phyloP scores from a whole-genome alignment of 2,888 invertebrate species.

The Theodoxus fluviatilis region DNA sequence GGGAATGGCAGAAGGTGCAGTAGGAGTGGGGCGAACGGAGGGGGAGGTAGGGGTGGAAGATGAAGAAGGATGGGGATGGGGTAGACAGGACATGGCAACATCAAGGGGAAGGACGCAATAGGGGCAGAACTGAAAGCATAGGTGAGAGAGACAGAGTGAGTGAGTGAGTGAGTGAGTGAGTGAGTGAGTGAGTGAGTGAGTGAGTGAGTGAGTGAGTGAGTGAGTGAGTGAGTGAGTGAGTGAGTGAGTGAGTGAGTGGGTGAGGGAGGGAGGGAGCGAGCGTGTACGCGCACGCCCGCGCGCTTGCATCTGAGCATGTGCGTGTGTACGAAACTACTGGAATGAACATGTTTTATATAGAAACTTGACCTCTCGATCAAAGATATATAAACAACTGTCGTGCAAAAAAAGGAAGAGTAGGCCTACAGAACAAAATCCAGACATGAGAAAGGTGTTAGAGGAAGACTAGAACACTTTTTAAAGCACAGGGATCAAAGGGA shows the following conservation, averaged over 20 bases:
- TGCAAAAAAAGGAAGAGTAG: too few species aligned
- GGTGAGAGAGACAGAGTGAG: conserved; percentile 8
- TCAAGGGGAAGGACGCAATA: background rate
- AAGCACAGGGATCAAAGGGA: too few species aligned
- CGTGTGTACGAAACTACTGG: too few species aligned
- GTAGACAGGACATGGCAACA: too few species aligned
- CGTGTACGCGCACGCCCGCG: background rate
- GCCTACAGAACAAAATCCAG: too few species aligned
- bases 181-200: background rate
- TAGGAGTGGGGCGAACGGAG: background rate
- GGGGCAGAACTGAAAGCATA: background rate
- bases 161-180: conserved; percentile 5
- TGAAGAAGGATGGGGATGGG: background rate
- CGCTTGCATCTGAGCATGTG: background rate
- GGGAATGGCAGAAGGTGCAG: background rate
- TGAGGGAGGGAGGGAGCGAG: background rate
- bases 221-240: conserved; percentile 8
- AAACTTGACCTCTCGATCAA: too few species aligned
- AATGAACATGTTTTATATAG: too few species aligned
- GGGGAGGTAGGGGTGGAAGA: background rate
- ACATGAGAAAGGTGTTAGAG: too few species aligned
- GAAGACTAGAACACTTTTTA: too few species aligned
- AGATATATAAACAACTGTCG: too few species aligned
- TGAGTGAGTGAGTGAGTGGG: conserved; percentile 1
- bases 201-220: background rate